Conservation (phyloP, 2,113 vertebrate species). For the Ageneiosus marmoratus region DNA sequence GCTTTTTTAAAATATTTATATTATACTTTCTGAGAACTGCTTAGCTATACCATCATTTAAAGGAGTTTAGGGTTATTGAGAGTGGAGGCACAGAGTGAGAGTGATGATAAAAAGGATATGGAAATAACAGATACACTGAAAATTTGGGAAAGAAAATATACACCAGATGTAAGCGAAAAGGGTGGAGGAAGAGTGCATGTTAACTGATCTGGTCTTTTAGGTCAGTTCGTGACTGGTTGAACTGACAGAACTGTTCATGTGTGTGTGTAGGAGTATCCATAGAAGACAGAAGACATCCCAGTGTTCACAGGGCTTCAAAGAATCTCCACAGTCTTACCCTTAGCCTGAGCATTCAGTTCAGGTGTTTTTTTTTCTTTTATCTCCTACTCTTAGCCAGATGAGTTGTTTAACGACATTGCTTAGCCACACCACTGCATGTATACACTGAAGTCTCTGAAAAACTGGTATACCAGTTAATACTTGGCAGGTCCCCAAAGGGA, state of each 20-base stretch:
- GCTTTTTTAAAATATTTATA: neutral
- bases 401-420: neutral
- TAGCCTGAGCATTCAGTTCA: neutral
- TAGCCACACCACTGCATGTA: neutral
- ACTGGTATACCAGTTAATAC: no score
- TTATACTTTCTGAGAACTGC: neutral
- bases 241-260: neutral
- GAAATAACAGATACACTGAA: neutral
- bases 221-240: conserved; percentile 14
- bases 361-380: neutral
- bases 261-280: conserved; percentile 2
- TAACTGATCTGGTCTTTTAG: conserved; percentile 14
- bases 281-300: neutral
- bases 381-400: neutral
- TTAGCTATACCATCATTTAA: neutral
- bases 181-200: neutral
- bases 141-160: neutral
- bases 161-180: conserved; percentile 5
- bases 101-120: neutral
- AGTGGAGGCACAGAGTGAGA: neutral
- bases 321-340: neutral
- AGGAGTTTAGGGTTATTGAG: neutral
- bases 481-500: no score
- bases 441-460: no score
- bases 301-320: neutral